A percentile compares a stretch with the other conserved stretches of the same genome.
Conservation (phyloP, 2,797 vertebrate species). For the Scleropages formosus region DNA sequence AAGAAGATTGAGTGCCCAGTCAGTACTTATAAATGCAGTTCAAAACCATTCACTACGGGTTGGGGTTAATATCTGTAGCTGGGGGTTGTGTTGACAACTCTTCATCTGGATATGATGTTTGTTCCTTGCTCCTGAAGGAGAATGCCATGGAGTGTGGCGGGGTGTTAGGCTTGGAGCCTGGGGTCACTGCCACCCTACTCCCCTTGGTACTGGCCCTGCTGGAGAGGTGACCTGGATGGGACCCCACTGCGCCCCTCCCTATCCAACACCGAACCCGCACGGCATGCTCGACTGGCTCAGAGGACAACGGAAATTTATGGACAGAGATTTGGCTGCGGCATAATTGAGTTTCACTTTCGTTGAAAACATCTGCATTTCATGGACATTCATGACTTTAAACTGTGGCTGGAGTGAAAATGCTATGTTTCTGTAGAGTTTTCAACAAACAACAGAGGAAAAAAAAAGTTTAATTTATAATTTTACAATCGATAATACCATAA, state of each 20-base stretch:
- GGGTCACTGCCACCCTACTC: slow-evolving; percentile 64
- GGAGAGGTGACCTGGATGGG: slow-evolving; percentile 85
- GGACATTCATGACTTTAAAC: slow-evolving; percentile 66
- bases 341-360: slow-evolving; percentile 70
- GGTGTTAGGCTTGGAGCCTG: slow-evolving; percentile 67
- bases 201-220: slow-evolving; percentile 70
- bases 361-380: slow-evolving; percentile 74
- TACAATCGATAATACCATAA: slow-evolving; percentile 70
- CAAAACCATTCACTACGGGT: no score
- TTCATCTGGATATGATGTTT: background rate
- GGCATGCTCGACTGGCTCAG: slow-evolving; percentile 69
- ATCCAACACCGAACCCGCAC: slow-evolving; percentile 35
- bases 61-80: no score
- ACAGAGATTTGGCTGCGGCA: slow-evolving; percentile 72
- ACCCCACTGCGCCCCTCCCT: slow-evolving; percentile 36
- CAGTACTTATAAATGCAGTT: no score
- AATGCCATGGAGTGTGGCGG: slow-evolving; percentile 94
- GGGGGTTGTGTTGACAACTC: slow-evolving; percentile 25
- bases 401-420: slow-evolving; percentile 61
- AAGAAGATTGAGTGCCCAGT: no score
- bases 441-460: background rate
- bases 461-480: slow-evolving; percentile 63
- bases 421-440: slow-evolving; percentile 62
- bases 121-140: slow-evolving; percentile 68
- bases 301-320: slow-evolving; percentile 58